A percentile compares a stretch with the other conserved stretches of the same genome.
Conservation (phyloP, 2,797 vertebrate species). For the Moxostoma hubbsi region DNA sequence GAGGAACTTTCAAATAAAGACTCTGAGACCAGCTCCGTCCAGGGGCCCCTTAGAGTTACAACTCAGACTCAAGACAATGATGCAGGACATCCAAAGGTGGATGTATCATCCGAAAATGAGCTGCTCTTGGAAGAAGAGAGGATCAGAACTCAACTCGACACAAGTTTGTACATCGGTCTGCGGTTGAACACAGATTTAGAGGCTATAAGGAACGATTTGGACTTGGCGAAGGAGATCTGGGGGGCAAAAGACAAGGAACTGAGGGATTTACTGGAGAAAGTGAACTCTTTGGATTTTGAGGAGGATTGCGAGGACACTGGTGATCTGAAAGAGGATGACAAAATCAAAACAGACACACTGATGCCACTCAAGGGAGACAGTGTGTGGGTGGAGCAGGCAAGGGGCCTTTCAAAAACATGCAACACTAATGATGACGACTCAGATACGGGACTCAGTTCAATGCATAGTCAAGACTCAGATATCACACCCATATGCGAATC, state of each 20-base stretch:
- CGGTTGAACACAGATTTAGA: constrained; percentile 91
- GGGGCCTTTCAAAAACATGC: constrained; percentile 81
- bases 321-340: constrained; percentile 39
- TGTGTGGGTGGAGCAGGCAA: constrained; percentile 82
- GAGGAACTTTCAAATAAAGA: constrained; percentile 77
- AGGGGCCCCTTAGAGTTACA: constrained; percentile 56
- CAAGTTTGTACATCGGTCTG: constrained; percentile 92
- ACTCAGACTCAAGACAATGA: constrained; percentile 3
- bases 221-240: constrained; percentile 83
- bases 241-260: constrained; percentile 86
- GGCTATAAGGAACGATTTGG: constrained; percentile 82
- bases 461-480: constrained; percentile 99
- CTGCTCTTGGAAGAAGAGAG: constrained; percentile 85
- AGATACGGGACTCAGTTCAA: constrained; percentile 95
- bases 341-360: constrained; percentile 53
- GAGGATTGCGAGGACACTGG: constrained; percentile 43
- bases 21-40: constrained; percentile 62
- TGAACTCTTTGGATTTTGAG: constrained; percentile 79
- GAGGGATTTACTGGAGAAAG: constrained; percentile 82
- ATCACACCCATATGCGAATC: constrained; percentile 90
- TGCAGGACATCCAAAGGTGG: constrained; percentile 51
- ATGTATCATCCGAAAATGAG: constrained; percentile 70
- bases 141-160: constrained; percentile 89
- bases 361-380: constrained; percentile 60
- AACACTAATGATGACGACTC: constrained; percentile 92